Evolutionary conservation across 1,140 invertebrate genomes (phyloP).

Genomic region (Anthonomus grandis): DNA sequence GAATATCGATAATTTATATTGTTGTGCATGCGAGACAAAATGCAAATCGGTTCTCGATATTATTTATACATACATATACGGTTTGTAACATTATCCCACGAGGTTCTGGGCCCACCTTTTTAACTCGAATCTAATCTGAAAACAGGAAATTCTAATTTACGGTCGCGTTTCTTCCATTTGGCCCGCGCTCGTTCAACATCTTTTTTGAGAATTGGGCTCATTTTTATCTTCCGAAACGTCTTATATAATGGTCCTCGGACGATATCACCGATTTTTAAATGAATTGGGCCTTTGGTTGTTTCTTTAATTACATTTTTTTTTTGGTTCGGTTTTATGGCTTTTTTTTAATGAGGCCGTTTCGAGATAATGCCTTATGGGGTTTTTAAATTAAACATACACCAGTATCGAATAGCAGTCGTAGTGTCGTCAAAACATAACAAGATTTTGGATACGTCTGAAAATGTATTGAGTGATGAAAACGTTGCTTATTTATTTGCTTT

Average conservation of each 20-base stretch:
- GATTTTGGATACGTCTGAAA: no score
- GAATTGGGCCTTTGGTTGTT: slow-evolving; percentile 9
- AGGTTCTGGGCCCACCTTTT: slow-evolving; percentile 14
- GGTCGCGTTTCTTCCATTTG: slow-evolving; percentile 19
- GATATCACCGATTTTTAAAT: slow-evolving; percentile 5
- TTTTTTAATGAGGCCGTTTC: no score
- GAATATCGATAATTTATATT: slow-evolving; percentile 25
- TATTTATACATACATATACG: no score
- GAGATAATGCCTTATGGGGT: no score
- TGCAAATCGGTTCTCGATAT: slow-evolving; percentile 23
- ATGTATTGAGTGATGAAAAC: no score
- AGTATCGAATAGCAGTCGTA: no score
- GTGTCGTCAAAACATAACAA: no score
- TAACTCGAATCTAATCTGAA: slow-evolving; percentile 16
- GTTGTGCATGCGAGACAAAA: slow-evolving; percentile 18
- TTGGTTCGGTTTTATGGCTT: no score
- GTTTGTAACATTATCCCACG: slow-evolving; percentile 19
- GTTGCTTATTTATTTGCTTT: no score
- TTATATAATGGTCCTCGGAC: slow-evolving; percentile 10
- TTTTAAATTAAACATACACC: no score
- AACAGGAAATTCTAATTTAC: slow-evolving; percentile 30
- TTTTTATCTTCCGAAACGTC: slow-evolving; percentile 23
- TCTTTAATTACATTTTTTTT: background rate
- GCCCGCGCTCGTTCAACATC: slow-evolving; percentile 22
- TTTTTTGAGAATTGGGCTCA: slow-evolving; percentile 24